phyloP scores from a whole-genome alignment of 2,113 vertebrate species.

The Phoxinus phoxinus region DNA sequence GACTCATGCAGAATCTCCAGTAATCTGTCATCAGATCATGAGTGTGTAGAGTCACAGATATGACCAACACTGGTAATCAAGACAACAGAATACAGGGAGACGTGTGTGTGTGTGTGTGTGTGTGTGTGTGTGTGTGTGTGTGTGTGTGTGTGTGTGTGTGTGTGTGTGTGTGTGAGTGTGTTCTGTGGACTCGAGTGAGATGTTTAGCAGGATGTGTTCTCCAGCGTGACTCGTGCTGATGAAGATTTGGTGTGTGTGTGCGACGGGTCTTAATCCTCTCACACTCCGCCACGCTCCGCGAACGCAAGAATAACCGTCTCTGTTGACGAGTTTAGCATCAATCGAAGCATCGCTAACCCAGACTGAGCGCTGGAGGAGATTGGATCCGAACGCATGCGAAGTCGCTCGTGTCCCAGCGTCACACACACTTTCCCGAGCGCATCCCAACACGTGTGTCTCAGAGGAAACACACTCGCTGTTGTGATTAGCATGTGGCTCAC shows the following conservation, averaged over 20 bases:
- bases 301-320: slow-evolving; percentile 41
- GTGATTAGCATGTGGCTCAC: not conserved
- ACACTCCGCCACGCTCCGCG: slow-evolving; percentile 42
- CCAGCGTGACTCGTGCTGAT: slow-evolving; percentile 25
- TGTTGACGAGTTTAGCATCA: not conserved
- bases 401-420: not conserved
- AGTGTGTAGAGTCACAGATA: not conserved
- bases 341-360: slow-evolving; percentile 18
- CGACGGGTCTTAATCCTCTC: slow-evolving; percentile 52
- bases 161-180: no score
- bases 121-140: no score
- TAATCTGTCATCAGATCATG: slow-evolving; percentile 13
- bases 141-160: no score
- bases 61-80: not conserved
- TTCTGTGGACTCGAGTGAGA: not conserved
- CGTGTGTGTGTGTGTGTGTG: no score
- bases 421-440: not conserved
- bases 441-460: no score
- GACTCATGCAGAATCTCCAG: not conserved
- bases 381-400: not conserved
- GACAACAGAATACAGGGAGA: not conserved
- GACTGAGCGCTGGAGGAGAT: slow-evolving; percentile 34
- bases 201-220: not conserved
- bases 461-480: not conserved
- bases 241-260: slow-evolving; percentile 35